Conservation (phyloP, 2,113 vertebrate species). For the Apeltes quadracus region DNA sequence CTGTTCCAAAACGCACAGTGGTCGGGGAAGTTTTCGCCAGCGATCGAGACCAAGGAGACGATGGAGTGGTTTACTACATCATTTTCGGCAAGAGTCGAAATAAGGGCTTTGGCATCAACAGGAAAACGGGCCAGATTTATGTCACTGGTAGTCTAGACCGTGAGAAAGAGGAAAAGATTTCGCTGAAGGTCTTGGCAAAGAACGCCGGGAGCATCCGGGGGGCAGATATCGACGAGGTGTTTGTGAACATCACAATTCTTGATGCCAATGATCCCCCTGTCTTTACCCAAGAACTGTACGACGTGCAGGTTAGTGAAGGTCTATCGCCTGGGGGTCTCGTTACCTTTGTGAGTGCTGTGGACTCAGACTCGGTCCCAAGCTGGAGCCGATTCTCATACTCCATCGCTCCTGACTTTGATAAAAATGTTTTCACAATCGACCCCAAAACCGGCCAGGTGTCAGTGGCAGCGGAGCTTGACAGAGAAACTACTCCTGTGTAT, state of each 20-base stretch:
- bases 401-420: slow-evolving; percentile 86
- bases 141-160: slow-evolving; percentile 91
- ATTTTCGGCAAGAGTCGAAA: slow-evolving; percentile 92
- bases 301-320: slow-evolving; percentile 91
- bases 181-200: slow-evolving; percentile 93
- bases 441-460: slow-evolving; percentile 95
- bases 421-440: slow-evolving; percentile 90
- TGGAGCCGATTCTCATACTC: slow-evolving; percentile 97
- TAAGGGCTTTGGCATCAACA: slow-evolving; percentile 91
- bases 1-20: slow-evolving; percentile 87
- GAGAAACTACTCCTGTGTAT: slow-evolving; percentile 89
- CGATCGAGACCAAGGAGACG: slow-evolving; percentile 92
- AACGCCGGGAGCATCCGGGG: slow-evolving; percentile 92
- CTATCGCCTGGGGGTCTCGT: slow-evolving; percentile 90
- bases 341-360: slow-evolving; percentile 93
- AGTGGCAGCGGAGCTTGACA: slow-evolving; percentile 89
- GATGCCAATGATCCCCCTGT: slow-evolving; percentile 97
- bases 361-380: slow-evolving; percentile 95
- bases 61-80: slow-evolving; percentile 94
- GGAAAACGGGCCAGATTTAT: slow-evolving; percentile 90
- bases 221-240: slow-evolving; percentile 94
- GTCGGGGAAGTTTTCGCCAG: slow-evolving; percentile 97
- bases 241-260: slow-evolving; percentile 92
- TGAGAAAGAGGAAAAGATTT: slow-evolving; percentile 94
- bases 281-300: slow-evolving; percentile 88